Evolutionary conservation across 2,797 vertebrate genomes (phyloP), one percentile per base, ranked within the genome.

Genomic region (Triplophysa bombifrons): DNA sequence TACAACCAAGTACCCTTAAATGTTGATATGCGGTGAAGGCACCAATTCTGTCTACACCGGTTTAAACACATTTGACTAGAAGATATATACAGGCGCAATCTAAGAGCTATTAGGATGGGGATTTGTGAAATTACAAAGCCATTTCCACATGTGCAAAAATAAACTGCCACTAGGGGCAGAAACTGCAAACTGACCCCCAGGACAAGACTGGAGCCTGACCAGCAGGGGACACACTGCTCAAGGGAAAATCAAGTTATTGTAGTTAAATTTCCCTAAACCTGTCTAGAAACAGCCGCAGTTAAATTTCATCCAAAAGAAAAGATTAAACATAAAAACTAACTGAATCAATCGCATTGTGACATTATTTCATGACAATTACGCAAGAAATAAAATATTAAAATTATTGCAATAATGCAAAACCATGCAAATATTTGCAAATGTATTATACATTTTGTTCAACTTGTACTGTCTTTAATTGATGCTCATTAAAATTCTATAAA

Each of bases 171-270:
- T 72, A 56, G 72, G 53, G 72, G 50, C 76, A 58, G 22, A 68
- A 71, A 69, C 82, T 67, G 60, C 76, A 82, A 38, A 82, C 53
- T 34, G 65, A 61, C 74, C 38, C 22, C 44, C 64, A 78, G 10
- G 46, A 34, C 72, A 58, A 78, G 78, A 76, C 53, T 66, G 69
- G 27, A 58, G 74, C 84, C 80, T 84, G 84, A 78, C 85, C 85
- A 84, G 84, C 85, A 86, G 85, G 85, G 80, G 76, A 58, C 70
- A 81, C 70, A 55, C 72, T n/a, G 19, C 67, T 78, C 69, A 82
- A 41, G 68, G 53, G 38, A 83, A 81, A 80, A 34, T 53, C 34
- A 14, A 14, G 51, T 63, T 38, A 19, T 17, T 50, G 14, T 72
- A 48, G 65, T 50, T 75, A 13, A 70, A 73, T 79, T 78, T 78